Percentiles rank a stretch among this genome's conserved stretches.
Evolutionary conservation across 1,140 invertebrate species (phyloP).

Genomic region (Mercenaria mercenaria): DNA sequence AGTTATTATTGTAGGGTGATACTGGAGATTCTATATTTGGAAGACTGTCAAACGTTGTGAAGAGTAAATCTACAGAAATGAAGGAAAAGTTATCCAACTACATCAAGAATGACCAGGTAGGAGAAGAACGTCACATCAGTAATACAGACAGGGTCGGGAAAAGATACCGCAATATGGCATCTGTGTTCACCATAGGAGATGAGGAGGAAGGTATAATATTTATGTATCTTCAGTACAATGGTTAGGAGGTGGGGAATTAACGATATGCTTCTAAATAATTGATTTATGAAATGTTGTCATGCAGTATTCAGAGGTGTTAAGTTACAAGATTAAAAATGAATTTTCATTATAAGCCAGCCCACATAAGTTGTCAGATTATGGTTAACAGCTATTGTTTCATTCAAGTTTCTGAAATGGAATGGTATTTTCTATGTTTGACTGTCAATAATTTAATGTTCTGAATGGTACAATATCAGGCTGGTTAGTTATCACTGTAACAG

Average conservation of each 20-base stretch:
- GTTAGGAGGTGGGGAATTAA: not conserved
- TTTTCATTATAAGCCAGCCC: too few relatives aligned
- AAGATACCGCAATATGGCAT: conserved; percentile 94
- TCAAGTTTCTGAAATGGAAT: too few relatives aligned
- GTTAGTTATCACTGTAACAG: too few relatives aligned
- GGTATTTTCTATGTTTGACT: too few relatives aligned
- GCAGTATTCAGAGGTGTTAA: too few relatives aligned
- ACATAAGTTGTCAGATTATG: too few relatives aligned
- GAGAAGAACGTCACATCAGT: conserved; percentile 90
- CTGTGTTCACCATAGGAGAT: conserved; percentile 98
- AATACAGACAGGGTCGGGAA: conserved; percentile 93
- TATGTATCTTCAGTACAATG: not conserved
- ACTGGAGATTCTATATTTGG: conserved; percentile 82
- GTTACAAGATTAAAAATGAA: too few relatives aligned
- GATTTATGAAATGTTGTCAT: too few relatives aligned
- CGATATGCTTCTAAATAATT: too few relatives aligned
- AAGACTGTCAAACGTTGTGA: conserved; percentile 89
- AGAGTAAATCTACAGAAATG: conserved; percentile 95
- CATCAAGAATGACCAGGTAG: conserved; percentile 88
- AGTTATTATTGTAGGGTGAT: conserved; percentile 11
- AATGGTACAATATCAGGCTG: too few relatives aligned
- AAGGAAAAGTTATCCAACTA: conserved; percentile 98
- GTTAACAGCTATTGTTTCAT: too few relatives aligned
- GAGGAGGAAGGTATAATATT: conserved; percentile 89
- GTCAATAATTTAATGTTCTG: too few relatives aligned